Evolutionary conservation across 2,113 vertebrate genomes (phyloP), one percentile per base, ranked within the genome.

Genomic region (Centrocercus urophasianus): DNA sequence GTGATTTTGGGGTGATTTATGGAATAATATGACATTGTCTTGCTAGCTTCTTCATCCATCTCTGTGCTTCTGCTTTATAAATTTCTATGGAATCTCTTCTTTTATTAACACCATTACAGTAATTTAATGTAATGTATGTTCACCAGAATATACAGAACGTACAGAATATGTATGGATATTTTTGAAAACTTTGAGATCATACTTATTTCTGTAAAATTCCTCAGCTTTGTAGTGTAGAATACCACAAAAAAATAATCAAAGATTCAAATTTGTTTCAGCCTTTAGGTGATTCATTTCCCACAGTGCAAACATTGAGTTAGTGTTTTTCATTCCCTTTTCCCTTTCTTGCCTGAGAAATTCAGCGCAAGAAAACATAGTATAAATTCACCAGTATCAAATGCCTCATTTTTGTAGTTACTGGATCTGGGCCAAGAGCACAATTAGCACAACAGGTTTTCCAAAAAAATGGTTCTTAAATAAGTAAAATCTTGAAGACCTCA

Each of bases 1-100:
- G 79, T 82, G 73, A 71, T 52, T 90, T 93, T 78, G 88, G 71
- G 89, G 21, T 64, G 40, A 75, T 82, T 57, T 83, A 54, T 83
- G 63, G 92, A 93, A 90, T 70, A 69, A 87, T 89, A n/a, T 61
- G 34, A 78, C 76, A 82, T 54, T 65, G 18, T 69, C 71, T 70
- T 73, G 34, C 63, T 45, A 83, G 56, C 36, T 71, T 77, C 89
- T 93, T 80, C 9, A 12, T 79, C 82, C 20, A 40, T 54, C 14
- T 80, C 59, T 77, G 2, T 60, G 17, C 71, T 93, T 88, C 5
- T 5, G 18, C 47, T 83, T 81, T 86, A 52, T 71, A 20, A 8
- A 6, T 2, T 81, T 84, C 28, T 86, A 52, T 42, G 69, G 66
- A 24, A 74, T 78, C 6, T 40, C 40, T 83, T 66, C 48, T 60